phyloP scores from a whole-genome alignment of 2,888 invertebrate species.

The Pterostichus madidus region DNA sequence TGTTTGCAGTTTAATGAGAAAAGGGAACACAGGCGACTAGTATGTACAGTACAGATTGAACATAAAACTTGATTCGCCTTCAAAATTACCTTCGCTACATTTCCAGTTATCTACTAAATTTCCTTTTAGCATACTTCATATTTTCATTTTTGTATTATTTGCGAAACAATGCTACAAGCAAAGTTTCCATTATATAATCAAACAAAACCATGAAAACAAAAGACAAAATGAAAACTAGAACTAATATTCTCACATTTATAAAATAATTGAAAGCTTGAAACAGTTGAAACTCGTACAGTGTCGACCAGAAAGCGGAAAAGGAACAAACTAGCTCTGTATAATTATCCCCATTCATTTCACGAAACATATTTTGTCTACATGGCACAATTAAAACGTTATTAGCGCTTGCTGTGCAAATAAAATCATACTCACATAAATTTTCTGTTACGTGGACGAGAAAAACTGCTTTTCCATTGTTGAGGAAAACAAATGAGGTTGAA shows the following conservation, averaged over 20 bases:
- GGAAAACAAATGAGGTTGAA: constrained; percentile 30
- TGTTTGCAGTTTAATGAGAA: constrained; percentile 37
- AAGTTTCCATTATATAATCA: constrained; percentile 43
- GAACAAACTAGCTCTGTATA: constrained; percentile 37
- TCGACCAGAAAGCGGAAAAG: constrained; percentile 40
- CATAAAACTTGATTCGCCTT: neutral
- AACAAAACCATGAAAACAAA: constrained; percentile 4
- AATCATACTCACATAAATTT: constrained; percentile 58
- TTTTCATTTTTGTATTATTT: neutral
- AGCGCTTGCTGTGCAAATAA: constrained; percentile 30
- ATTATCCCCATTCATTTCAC: constrained; percentile 48
- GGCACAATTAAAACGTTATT: constrained; percentile 57
- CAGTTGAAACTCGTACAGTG: neutral
- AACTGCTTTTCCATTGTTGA: constrained; percentile 53
- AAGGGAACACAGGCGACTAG: neutral
- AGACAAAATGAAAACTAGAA: constrained; percentile 30
- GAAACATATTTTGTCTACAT: constrained; percentile 53
- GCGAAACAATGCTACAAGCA: constrained; percentile 6
- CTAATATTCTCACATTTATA: constrained; percentile 49
- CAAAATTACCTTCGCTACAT: neutral
- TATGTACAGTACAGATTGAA: neutral
- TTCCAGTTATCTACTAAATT: neutral
- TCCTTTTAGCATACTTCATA: neutral
- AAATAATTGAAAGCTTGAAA: constrained; percentile 33
- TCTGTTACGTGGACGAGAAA: constrained; percentile 29